These are phyloP conservation scores for Chelidonichthys spinosus DNA, from an alignment of 2,797 vertebrate genomes.

Conservation along the genomic window DNA sequence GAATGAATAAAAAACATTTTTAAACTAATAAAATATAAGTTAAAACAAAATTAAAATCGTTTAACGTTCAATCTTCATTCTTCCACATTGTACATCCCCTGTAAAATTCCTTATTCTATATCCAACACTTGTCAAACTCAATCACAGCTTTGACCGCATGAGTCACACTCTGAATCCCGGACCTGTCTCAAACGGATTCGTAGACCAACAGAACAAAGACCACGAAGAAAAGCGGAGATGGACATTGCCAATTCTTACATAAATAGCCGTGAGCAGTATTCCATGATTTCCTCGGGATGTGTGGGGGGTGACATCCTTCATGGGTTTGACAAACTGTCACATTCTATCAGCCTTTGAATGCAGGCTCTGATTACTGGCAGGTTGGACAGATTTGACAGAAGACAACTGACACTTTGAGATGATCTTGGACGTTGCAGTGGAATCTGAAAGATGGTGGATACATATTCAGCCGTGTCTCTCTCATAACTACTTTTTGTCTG, in stretches of 20 bases:
- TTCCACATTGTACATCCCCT: neutral
- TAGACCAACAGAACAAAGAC: constrained; percentile 12
- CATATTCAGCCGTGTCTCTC: constrained; percentile 58
- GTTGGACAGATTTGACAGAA: constrained; percentile 73
- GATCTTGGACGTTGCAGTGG: constrained; percentile 40
- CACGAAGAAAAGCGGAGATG: neutral
- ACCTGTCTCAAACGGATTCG: constrained; percentile 7
- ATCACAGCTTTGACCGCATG: neutral
- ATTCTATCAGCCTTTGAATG: constrained; percentile 60
- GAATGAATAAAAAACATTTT: neutral
- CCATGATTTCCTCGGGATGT: constrained; percentile 53
- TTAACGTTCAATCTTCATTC: neutral
- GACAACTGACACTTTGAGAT: constrained; percentile 66
- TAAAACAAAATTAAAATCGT: neutral
- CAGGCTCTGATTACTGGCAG: constrained; percentile 65
- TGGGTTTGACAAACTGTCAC: constrained; percentile 70
- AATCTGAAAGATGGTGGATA: constrained; percentile 59
- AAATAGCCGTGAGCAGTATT: constrained; percentile 55
- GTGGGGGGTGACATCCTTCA: constrained; percentile 51
- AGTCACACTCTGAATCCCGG: constrained; percentile 5
- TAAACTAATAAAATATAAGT: neutral
- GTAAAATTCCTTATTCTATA: neutral
- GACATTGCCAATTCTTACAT: constrained; percentile 23
- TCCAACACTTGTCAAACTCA: neutral
- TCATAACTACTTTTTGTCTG: constrained; percentile 32